These are phyloP conservation scores for Stichodactyla mertensii DNA, from an alignment of 64 coral and sea anemone genomes.

Conservation along the genomic window DNA sequence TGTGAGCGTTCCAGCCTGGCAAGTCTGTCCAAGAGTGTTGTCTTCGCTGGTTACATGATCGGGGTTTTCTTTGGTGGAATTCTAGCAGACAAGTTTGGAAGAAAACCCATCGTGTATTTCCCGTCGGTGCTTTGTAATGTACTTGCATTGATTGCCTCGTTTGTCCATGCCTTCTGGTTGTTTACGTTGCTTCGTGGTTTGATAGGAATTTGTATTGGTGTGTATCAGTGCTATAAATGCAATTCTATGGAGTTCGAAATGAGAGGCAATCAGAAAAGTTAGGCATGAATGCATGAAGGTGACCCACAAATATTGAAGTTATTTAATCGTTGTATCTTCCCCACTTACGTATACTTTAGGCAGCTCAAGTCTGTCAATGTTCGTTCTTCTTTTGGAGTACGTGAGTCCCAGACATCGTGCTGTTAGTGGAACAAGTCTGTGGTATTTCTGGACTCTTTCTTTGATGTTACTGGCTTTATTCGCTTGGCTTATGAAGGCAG, in stretches of 20 bases:
- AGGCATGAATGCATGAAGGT: too few species aligned
- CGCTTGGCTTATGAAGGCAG: constrained; percentile 36
- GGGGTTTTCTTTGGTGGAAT: constrained; percentile 56
- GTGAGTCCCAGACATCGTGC: constrained; percentile 59
- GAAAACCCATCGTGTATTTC: constrained; percentile 27
- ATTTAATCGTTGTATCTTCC: too few species aligned
- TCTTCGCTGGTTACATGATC: constrained; percentile 65
- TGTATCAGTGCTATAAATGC: background rate
- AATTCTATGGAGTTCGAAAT: too few species aligned
- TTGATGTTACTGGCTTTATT: constrained; percentile 41
- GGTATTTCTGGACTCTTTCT: constrained; percentile 51
- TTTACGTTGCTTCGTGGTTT: constrained; percentile 32
- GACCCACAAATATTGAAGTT: too few species aligned
- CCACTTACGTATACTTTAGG: background rate
- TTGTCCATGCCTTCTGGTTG: constrained; percentile 40
- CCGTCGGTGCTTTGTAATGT: constrained; percentile 19
- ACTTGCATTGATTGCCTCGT: constrained; percentile 32
- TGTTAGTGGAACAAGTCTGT: constrained; percentile 37
- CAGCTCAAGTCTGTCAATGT: constrained; percentile 14
- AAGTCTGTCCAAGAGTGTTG: constrained; percentile 46
- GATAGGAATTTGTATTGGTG: constrained; percentile 35
- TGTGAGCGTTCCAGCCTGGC: constrained; percentile 41
- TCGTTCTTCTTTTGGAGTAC: constrained; percentile 56
- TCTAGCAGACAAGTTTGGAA: constrained; percentile 59
- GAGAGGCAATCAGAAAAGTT: too few species aligned